Base-by-base conservation (phyloP, 2,113 vertebrate genomes). In the Datnioides undecimradiatus region DNA sequence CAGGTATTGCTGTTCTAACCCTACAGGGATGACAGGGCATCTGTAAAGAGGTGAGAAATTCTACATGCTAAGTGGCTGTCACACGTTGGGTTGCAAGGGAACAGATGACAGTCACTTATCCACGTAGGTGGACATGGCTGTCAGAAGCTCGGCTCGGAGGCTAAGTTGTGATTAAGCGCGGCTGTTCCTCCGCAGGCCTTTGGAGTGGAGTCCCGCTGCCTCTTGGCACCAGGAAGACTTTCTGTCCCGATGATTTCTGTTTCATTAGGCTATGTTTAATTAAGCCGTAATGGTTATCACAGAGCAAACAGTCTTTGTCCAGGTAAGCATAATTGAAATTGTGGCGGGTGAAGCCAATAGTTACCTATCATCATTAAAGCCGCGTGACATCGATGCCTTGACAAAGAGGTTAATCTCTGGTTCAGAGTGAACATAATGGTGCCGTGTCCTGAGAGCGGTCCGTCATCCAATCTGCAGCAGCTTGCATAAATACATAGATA, bases 51-150 rank as follows among this genome's bases (percentile, higher is more conserved):
- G 72, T 80, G 83, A 80, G 73, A 75, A 77, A 80, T 64, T 68
- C 73, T 70, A 64, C 77, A 86, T 82, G 82, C 62, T 74, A 79
- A 91, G 83, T 83, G 84, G 65, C 80, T 89, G 81, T 89, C 87
- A 80, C 34, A 52, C 49, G 29, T 51, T 69, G 43, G 38, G 48
- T 74, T 73, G 67, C 52, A 6, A 60, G 64, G 46, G 49, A 82
- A 59, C 46, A 19, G 79, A 70, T 80, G 74, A 84, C 79, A 86
- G 62, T 81, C 76, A 73, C 72, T 84, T 80, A 82, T 66, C 69
- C 59, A 27, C 16, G 57, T 29, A 79, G 68, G 75, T 82, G 80
- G 55, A 87, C 73, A 31, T 52, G 80, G 27, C 58, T 75, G 58
- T 73, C 65, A 60, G 40, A 65, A 23, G 72, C 55, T 63, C 43